Base-by-base conservation (phyloP, 2,113 vertebrate genomes). In the Mustelus asterias region DNA sequence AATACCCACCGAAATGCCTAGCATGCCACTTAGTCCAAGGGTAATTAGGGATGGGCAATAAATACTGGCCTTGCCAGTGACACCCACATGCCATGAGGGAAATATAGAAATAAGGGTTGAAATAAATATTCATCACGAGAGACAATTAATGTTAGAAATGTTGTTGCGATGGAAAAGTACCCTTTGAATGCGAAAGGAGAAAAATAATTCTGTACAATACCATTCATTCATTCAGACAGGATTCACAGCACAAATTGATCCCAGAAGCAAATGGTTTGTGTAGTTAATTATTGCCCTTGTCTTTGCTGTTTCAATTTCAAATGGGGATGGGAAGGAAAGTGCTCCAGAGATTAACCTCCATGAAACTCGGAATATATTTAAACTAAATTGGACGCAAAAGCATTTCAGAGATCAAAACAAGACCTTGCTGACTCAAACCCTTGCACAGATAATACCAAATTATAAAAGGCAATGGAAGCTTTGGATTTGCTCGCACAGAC, bases 381-480 rank as follows among this genome's bases (percentile, higher is more conserved):
- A 89, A 89, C 48, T 58, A 58, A 89, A 33, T 63, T 29, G 88
- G 29, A 4, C 29, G n/a, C 33, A 13, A 33, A 63, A 60, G 54
- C 26, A 92, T 90, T 60, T 13, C 48, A n/a, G 16, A 90, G 54
- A 90, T 58, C 48, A 89, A 90, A 90, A 60, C 88, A 90, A 90
- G 29, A 60, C 88, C 13, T 22, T 37, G 18, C 89, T 6, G 6
- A 92, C 33, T 18, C 60, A 13, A 63, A 60, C 54, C 26, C 13
- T 29, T 58, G 1, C 11, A 18, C 33, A 92, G 58, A 20, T 92
- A 37, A 92, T n/a, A 65, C 6, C 14, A 65, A 13, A 33, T 65
- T 63, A 1, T 37, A 93, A 65, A 0, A 93, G 60, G 60, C 13
- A 44, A 44, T 83, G 80, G 48, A 37, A 44, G 80, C 37, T 65